These are phyloP conservation scores for Callipepla squamata DNA, from an alignment of 2,113 vertebrate species.

Conservation along the genomic window DNA sequence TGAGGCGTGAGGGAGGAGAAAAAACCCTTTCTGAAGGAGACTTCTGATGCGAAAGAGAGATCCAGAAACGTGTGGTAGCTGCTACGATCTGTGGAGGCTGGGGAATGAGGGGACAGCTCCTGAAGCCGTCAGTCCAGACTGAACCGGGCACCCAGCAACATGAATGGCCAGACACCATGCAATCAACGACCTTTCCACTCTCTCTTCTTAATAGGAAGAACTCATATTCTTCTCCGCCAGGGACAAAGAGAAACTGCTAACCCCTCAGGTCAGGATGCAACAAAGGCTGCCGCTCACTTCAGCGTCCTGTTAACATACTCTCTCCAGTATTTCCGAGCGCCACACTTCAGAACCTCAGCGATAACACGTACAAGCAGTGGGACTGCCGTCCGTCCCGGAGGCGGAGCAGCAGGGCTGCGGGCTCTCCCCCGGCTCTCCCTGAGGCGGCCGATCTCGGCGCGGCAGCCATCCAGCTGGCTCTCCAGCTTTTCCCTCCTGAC, in stretches of 20 bases:
- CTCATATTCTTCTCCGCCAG: not conserved
- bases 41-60: not conserved
- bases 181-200: not conserved
- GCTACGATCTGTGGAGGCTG: not conserved
- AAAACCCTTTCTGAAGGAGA: not conserved
- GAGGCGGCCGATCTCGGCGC: slow-evolving; percentile 73
- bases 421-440: slow-evolving; percentile 43
- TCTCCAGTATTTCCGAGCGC: not conserved
- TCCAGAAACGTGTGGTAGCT: not conserved
- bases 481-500: slow-evolving; percentile 82
- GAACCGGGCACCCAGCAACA: not conserved
- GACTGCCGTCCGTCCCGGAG: not conserved
- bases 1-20: not conserved
- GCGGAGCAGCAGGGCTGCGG: not conserved
- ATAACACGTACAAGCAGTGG: rapidly evolving
- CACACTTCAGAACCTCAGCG: rapidly evolving
- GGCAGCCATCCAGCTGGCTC: slow-evolving; percentile 76
- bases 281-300: not conserved
- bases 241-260: not conserved
- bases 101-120: not conserved
- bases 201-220: not conserved
- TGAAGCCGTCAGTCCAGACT: not conserved
- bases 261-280: not conserved
- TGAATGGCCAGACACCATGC: not conserved
- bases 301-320: not conserved